Base-by-base conservation (phyloP, 2,888 invertebrate genomes). In the Halictus quadricinctus region DNA sequence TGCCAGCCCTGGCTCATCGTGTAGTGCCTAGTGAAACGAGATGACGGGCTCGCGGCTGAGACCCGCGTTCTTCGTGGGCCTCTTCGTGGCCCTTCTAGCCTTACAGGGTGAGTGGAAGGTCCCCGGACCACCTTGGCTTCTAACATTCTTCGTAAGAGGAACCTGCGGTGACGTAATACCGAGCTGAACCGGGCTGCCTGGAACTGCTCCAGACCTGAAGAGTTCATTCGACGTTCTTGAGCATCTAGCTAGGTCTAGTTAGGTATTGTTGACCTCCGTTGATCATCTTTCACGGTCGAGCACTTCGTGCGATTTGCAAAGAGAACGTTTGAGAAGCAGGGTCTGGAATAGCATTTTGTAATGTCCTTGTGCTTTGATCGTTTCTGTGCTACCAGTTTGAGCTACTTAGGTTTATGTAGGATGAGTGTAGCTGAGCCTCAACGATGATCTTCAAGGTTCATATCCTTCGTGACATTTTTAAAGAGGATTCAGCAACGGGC, bases 31-130 rank as follows among this genome's bases (percentile, higher is more conserved):
- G 96, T 95, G 95, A 96, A 93, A 95, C 95, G 95, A 95, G 95
- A 95, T 95, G 95, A 95, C 95, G 95, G 95, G 95, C 95, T 95
- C 95, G 95, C 95, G 95, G 94, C 95, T 94, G 95, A 95, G 95
- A 95, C 95, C 95, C 95, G 95, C 95, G 95, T 94, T 95, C 92
- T 93, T 95, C 94, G 94, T 95, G 94, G 95, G 95, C 94, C 95
- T 95, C 95, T 95, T 95, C 95, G 94, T 95, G 89, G 90, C 95
- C 93, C 95, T 95, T 93, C 95, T 95, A 95, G 95, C 95, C 95
- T 95, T 95, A 95, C 95, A 95, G 94, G 95, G 96, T 96, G 95
- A 95, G 95, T 95, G 91, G 60, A 58, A 58, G 12, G 58, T 58
- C 58, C n/a, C n/a, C 58, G n/a, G n/a, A 73, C 79, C 10, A 64